Evolutionary conservation across 2,797 vertebrate species (phyloP), one percentile per base, ranked within the genome.

Genomic region (Rhinogobio ventralis): DNA sequence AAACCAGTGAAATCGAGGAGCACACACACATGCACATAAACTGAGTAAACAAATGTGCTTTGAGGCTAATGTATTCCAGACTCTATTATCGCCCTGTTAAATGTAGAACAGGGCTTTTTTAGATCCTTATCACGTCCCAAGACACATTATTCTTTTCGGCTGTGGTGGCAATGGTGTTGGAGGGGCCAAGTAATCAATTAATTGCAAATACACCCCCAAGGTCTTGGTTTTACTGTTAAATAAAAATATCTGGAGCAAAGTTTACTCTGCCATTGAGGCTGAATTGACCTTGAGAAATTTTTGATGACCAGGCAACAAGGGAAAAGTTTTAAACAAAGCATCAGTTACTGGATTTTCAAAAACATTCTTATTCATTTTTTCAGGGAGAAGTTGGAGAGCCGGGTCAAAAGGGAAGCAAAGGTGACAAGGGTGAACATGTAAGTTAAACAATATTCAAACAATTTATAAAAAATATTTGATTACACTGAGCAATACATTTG

Each of bases 301-400:
- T 62, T 51, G 55, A 46, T 66, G 42, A 78, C 9, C 25, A 39
- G 45, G 60, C 78, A 73, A 19, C 14, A 64, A 7, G 15, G 36
- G 14, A 84, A 55, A 30, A n/a, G 73, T 73, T 45, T 39, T 49
- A 85, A 71, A 87, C 79, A 79, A 89, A 81, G 42, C 17, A 8
- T 20, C 10, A 78, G 23, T 75, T 20, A 62, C 49, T 30, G 1
- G 1, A 45, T 30, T 73, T 72, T 78, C 0, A 69, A 68, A 62
- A 36, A 25, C 25, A 33, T 20, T 75, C 3, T 86, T 89, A 73
- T 92, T 89, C 91, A 89, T 91, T 83, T 93, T 45, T 87, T 90
- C 89, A 99, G 98, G 98, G 98, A 92, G 98, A 99, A 95, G 98
- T 99, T 80, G 98, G 98, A 72, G 98, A 98, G 91, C 96, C 98